phyloP scores from a whole-genome alignment of 37 sponge, comb jelly and placozoan species.

The Dysidea cf. avara region DNA sequence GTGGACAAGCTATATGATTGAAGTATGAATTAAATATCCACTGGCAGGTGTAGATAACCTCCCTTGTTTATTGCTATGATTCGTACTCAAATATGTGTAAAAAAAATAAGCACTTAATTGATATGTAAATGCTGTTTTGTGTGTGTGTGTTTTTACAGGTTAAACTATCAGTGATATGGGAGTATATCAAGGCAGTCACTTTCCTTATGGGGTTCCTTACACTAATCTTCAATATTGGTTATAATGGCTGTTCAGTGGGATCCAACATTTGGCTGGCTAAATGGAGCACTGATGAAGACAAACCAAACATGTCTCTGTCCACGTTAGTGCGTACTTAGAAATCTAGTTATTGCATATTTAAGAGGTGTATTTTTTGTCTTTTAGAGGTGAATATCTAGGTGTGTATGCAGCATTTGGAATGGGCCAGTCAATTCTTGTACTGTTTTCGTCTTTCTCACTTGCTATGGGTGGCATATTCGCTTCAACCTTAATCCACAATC shows the following conservation, averaged over 20 bases:
- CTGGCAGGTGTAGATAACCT: too few species aligned
- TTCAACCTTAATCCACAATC: constrained; percentile 62
- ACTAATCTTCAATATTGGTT: constrained; percentile 23
- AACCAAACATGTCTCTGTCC: neutral
- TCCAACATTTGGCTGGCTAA: constrained; percentile 72
- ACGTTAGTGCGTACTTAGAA: too few species aligned
- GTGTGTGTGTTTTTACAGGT: constrained; percentile 20
- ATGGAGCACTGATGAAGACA: constrained; percentile 64
- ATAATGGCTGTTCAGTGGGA: constrained; percentile 41
- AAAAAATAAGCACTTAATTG: too few species aligned
- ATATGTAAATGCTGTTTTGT: neutral
- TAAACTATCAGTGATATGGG: constrained; percentile 42
- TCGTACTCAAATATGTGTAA: too few species aligned
- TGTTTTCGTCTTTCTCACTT: constrained; percentile 62
- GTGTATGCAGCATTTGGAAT: constrained; percentile 78
- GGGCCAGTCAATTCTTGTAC: constrained; percentile 49
- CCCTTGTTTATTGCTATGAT: too few species aligned
- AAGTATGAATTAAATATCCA: too few species aligned
- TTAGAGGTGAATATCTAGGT: constrained; percentile 63
- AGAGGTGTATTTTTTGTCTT: too few species aligned
- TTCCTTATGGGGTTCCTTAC: constrained; percentile 30
- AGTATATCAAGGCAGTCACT: constrained; percentile 40
- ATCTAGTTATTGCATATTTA: too few species aligned
- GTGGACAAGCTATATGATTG: too few species aligned
- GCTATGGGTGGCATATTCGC: constrained; percentile 75